phyloP scores from a whole-genome alignment of 2,113 vertebrate species.

The Caranx melampygus region DNA sequence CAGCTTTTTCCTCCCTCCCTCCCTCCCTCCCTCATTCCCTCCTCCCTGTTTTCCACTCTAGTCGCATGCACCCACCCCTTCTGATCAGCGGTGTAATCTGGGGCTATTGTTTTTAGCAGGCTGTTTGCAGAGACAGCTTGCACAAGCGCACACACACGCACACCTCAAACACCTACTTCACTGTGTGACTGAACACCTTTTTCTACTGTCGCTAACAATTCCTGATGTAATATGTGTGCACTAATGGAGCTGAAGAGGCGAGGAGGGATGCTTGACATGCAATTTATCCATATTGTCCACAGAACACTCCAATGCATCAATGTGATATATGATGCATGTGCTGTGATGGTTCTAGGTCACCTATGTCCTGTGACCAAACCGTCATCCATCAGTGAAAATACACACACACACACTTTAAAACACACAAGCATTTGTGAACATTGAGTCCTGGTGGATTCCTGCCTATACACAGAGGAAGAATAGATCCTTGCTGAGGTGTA shows the following conservation, averaged over 20 bases:
- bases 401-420: slow-evolving; percentile 23
- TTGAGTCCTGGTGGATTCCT: slow-evolving; percentile 17
- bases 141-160: slow-evolving; percentile 26
- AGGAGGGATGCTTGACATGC: slow-evolving; percentile 17
- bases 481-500: slow-evolving; percentile 15
- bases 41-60: slow-evolving; percentile 58
- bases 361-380: slow-evolving; percentile 35
- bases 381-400: slow-evolving; percentile 40
- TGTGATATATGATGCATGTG: slow-evolving; percentile 46
- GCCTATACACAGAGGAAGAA: slow-evolving; percentile 10
- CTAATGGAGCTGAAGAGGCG: neutral
- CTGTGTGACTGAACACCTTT: neutral
- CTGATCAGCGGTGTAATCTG: slow-evolving; percentile 55
- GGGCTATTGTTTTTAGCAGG: slow-evolving; percentile 78
- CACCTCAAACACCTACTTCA: slow-evolving; percentile 32
- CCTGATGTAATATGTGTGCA: neutral
- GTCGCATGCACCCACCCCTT: slow-evolving; percentile 64
- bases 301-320: slow-evolving; percentile 19
- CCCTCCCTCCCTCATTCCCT: slow-evolving; percentile 19
- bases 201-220: neutral
- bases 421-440: slow-evolving; percentile 33
- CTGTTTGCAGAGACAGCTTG: slow-evolving; percentile 46
- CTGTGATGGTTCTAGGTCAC: slow-evolving; percentile 63
- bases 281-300: slow-evolving; percentile 38
- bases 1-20: slow-evolving; percentile 53